phyloP scores from a whole-genome alignment of 1,140 invertebrate genomes.

The Condylostylus longicornis region DNA sequence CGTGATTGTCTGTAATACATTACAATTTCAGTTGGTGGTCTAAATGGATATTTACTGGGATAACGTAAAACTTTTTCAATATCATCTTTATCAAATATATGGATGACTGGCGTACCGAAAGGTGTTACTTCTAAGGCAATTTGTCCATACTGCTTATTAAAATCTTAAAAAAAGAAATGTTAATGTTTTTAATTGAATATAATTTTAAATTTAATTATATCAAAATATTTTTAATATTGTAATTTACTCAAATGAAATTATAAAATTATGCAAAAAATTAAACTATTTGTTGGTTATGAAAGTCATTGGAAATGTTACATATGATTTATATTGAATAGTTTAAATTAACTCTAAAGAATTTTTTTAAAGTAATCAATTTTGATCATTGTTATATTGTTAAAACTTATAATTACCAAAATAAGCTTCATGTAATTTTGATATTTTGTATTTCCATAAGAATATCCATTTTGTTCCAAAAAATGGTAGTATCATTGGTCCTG shows the following conservation, averaged over 20 bases:
- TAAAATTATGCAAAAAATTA: no score
- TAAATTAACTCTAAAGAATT: no score
- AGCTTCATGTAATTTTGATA: constrained; percentile 62
- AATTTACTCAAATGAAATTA: no score
- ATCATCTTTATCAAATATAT: constrained; percentile 55
- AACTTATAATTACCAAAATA: constrained; percentile 47
- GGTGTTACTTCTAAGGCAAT: constrained; percentile 62
- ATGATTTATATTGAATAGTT: no score
- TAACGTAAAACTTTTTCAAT: constrained; percentile 61
- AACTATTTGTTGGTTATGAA: no score
- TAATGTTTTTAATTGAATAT: no score
- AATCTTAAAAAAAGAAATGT: constrained; percentile 38
- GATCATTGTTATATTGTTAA: no score
- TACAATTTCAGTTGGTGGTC: constrained; percentile 70
- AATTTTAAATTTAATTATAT: no score
- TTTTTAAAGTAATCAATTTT: no score
- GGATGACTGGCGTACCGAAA: constrained; percentile 58
- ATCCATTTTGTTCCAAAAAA: constrained; percentile 67
- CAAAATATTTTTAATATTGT: no score
- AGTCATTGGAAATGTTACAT: no score
- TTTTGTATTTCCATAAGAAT: constrained; percentile 50
- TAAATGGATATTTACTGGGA: constrained; percentile 54
- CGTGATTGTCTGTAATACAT: constrained; percentile 56
- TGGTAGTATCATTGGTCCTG: constrained; percentile 57
- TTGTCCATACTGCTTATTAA: constrained; percentile 53